These are phyloP conservation scores for Eptesicus fuscus DNA, from an alignment of 2,113 vertebrate genomes.

Conservation along the genomic window DNA sequence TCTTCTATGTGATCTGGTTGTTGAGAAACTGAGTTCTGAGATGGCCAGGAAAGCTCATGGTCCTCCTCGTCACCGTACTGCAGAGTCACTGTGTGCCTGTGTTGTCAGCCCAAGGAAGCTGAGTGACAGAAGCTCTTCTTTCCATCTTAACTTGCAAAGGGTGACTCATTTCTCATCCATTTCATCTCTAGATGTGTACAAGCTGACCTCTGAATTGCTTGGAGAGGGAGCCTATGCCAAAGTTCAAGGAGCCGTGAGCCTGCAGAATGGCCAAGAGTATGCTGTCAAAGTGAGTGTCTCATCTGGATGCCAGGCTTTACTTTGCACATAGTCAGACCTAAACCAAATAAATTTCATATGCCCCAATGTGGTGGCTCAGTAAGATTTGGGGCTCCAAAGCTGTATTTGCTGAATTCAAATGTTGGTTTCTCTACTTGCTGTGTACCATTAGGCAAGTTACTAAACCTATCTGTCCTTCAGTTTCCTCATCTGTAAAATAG, in stretches of 20 bases:
- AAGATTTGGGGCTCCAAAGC: neutral
- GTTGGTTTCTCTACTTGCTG: neutral
- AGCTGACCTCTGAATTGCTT: conserved; percentile 92
- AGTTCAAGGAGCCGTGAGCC: conserved; percentile 93
- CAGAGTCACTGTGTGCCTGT: neutral
- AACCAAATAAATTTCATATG: neutral
- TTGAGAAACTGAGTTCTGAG: neutral
- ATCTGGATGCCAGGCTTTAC: neutral
- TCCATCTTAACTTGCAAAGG: neutral
- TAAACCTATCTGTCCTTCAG: conserved; percentile 2
- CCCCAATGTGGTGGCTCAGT: neutral
- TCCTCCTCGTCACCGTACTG: neutral
- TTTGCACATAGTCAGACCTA: neutral
- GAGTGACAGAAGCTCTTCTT: conserved; percentile 14
- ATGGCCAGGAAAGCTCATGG: neutral
- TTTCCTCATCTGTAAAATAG: conserved; percentile 46
- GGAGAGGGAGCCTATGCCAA: conserved; percentile 95
- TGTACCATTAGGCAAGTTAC: neutral
- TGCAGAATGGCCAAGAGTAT: conserved; percentile 93
- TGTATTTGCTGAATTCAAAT: neutral
- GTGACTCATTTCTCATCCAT: conserved; percentile 55
- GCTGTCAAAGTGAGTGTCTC: conserved; percentile 92
- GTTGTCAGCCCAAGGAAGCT: neutral
- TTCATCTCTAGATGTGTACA: conserved; percentile 89
- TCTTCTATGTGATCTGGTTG: neutral